Percentiles rank a stretch among this genome's conserved stretches.
Evolutionary conservation across 1,140 invertebrate genomes (phyloP).

Genomic region (Papilio polyxenes): DNA sequence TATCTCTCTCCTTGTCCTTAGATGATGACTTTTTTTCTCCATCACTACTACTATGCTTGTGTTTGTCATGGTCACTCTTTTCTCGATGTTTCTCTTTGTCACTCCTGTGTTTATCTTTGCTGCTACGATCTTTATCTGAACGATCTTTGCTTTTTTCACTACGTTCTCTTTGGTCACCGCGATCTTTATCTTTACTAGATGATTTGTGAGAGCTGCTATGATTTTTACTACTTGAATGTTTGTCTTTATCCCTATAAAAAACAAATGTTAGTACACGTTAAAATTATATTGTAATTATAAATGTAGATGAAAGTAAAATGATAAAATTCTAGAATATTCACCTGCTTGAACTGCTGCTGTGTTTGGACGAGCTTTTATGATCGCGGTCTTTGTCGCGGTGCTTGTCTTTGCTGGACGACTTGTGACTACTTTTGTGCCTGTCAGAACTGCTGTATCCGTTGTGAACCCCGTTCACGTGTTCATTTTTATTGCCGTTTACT

Average conservation of each 20-base stretch:
- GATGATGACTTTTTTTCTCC: slow-evolving; percentile 76
- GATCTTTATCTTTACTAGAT: slow-evolving; percentile 83
- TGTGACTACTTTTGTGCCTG: slow-evolving; percentile 84
- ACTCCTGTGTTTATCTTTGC: slow-evolving; percentile 76
- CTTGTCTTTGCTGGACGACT: slow-evolving; percentile 86
- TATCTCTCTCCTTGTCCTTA: slow-evolving; percentile 76
- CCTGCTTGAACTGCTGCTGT: slow-evolving; percentile 76
- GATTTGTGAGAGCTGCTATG: slow-evolving; percentile 84
- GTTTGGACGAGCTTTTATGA: slow-evolving; percentile 80
- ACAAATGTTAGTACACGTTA: background rate
- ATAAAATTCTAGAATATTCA: slow-evolving; percentile 74
- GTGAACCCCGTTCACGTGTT: slow-evolving; percentile 86
- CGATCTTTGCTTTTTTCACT: slow-evolving; percentile 79
- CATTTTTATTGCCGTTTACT: slow-evolving; percentile 78
- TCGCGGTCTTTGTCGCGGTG: slow-evolving; percentile 84
- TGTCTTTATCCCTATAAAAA: slow-evolving; percentile 77
- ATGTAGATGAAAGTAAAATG: slow-evolving; percentile 38
- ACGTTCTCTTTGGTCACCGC: slow-evolving; percentile 78
- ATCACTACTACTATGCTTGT: slow-evolving; percentile 69
- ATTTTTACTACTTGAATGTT: slow-evolving; percentile 80
- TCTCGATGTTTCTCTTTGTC: slow-evolving; percentile 75
- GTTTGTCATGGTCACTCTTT: slow-evolving; percentile 45
- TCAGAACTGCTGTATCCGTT: slow-evolving; percentile 84
- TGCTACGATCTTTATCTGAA: slow-evolving; percentile 79
- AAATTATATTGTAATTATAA: background rate